Conservation (phyloP, 2,797 vertebrate genomes). For the Decapterus maruadsi region DNA sequence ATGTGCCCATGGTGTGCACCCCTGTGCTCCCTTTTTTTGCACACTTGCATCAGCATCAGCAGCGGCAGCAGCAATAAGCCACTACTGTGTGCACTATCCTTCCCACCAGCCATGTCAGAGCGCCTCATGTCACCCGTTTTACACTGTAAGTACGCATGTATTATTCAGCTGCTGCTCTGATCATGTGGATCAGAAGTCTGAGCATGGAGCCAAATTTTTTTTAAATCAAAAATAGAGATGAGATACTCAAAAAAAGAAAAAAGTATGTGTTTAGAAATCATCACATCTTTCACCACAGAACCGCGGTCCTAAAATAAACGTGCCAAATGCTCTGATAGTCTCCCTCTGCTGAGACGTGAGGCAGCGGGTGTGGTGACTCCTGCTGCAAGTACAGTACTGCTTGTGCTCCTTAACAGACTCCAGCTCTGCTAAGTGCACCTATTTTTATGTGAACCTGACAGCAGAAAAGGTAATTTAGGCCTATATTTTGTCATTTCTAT, state of each 20-base stretch:
- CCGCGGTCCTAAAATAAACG: slow-evolving; percentile 28
- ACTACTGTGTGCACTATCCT: slow-evolving; percentile 4
- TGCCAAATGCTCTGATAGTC: slow-evolving; percentile 26
- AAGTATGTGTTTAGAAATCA: background rate
- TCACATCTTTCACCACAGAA: background rate
- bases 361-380: slow-evolving; percentile 5
- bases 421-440: slow-evolving; percentile 16
- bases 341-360: slow-evolving; percentile 14
- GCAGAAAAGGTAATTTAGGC: slow-evolving; percentile 16
- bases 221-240: background rate
- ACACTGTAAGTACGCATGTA: background rate
- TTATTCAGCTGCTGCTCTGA: background rate
- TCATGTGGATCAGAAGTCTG: background rate
- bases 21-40: slow-evolving; percentile 21
- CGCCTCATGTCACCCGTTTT: background rate
- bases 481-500: slow-evolving; percentile 15
- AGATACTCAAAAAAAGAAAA: background rate
- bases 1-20: slow-evolving; percentile 51
- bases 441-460: slow-evolving; percentile 11
- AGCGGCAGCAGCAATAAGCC: slow-evolving; percentile 43
- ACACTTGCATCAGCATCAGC: slow-evolving; percentile 29
- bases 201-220: no score
- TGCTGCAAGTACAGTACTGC: slow-evolving; percentile 1
- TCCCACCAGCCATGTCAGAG: slow-evolving; percentile 15
- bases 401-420: slow-evolving; percentile 22